Evolutionary conservation across 2,113 vertebrate genomes (phyloP).

Genomic region (Callaeas wilsoni): DNA sequence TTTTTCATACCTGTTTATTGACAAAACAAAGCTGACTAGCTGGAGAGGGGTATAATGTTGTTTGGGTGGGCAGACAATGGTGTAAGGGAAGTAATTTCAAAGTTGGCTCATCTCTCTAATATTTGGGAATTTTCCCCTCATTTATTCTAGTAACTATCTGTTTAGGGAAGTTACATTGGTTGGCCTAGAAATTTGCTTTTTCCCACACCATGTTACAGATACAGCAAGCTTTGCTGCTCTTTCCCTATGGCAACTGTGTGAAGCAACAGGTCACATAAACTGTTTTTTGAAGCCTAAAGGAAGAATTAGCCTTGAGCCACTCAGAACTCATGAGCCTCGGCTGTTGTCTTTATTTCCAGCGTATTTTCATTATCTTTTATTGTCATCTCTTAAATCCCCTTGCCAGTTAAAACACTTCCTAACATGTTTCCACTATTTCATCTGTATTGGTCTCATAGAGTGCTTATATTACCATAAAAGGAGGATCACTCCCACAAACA

Average conservation of each 20-base stretch:
- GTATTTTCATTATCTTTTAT: not conserved
- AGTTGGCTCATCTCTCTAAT: not conserved
- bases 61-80: not conserved
- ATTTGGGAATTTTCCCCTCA: not conserved
- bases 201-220: not conserved
- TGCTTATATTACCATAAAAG: not conserved
- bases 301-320: not conserved
- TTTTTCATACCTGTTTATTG: not conserved
- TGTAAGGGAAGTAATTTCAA: not conserved
- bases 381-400: not conserved
- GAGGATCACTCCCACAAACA: not conserved
- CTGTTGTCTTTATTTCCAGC: not conserved
- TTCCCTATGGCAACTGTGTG: not conserved
- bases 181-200: not conserved
- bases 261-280: not conserved
- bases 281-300: not conserved
- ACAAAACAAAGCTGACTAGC: not conserved
- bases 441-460: not conserved
- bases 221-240: not conserved
- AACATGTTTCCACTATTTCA: not conserved
- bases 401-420: not conserved
- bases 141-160: not conserved
- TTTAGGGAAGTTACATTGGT: not conserved
- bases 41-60: not conserved
- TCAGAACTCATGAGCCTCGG: not conserved